Conservation (phyloP, 2,888 invertebrate genomes). For the Acheta domesticus region DNA sequence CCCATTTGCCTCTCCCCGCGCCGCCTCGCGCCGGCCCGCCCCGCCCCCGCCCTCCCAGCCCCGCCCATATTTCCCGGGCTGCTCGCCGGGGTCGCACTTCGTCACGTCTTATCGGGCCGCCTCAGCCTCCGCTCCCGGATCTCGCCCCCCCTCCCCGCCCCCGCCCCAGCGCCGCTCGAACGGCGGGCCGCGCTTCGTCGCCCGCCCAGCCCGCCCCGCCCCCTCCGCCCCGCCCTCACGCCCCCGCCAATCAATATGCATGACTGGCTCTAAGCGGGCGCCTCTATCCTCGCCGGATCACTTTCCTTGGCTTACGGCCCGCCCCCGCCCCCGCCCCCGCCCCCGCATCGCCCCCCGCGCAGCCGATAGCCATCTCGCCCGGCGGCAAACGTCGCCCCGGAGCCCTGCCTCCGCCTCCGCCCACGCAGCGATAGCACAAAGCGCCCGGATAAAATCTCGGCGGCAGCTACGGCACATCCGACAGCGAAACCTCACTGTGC, state of each 20-base stretch:
- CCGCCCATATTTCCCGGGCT: too few species aligned
- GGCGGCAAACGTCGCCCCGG: neutral
- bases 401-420: neutral
- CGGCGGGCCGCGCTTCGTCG: neutral
- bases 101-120: conserved; percentile 3
- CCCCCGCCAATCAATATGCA: neutral
- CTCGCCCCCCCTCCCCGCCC: neutral
- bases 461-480: neutral
- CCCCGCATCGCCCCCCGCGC: neutral
- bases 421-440: neutral
- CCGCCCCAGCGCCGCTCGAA: neutral
- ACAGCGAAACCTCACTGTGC: neutral
- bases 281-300: conserved; percentile 9
- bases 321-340: neutral
- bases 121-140: neutral
- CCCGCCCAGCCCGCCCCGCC: neutral
- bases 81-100: neutral
- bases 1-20: too few species aligned
- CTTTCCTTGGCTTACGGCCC: conserved; percentile 7
- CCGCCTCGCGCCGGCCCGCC: too few species aligned
- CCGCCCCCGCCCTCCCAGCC: too few species aligned
- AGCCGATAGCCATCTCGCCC: neutral
- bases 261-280: neutral
- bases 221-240: neutral
- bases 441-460: neutral